A percentile compares a stretch with the other conserved stretches of the same genome.
phyloP scores from a whole-genome alignment of 2,797 vertebrate species.

The Semaprochilodus insignis region DNA sequence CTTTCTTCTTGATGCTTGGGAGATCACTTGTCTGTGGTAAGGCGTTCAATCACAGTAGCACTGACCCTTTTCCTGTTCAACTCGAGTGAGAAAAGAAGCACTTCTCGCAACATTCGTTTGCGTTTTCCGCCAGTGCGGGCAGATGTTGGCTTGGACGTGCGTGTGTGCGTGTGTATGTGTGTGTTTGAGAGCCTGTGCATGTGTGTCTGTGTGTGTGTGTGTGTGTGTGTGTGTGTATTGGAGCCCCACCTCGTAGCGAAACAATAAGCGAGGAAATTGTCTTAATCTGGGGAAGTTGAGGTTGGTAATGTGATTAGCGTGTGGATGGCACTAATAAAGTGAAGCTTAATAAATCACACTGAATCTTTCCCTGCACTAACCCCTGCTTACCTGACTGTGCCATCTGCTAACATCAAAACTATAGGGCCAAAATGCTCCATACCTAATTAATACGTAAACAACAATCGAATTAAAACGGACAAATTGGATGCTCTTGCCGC shows the following conservation, averaged over 20 bases:
- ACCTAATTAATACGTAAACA: slow-evolving; percentile 99
- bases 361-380: slow-evolving; percentile 88
- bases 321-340: slow-evolving; percentile 90
- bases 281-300: slow-evolving; percentile 78
- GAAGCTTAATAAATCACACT: slow-evolving; percentile 96
- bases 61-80: slow-evolving; percentile 56
- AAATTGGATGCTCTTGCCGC: slow-evolving; percentile 95
- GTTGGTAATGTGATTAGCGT: slow-evolving; percentile 79
- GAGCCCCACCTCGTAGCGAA: slow-evolving; percentile 64
- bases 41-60: slow-evolving; percentile 42
- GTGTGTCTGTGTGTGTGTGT: slow-evolving; percentile 28
- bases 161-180: slow-evolving; percentile 23
- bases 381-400: slow-evolving; percentile 87
- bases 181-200: slow-evolving; percentile 11
- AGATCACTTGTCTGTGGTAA: slow-evolving; percentile 44
- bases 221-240: slow-evolving; percentile 27
- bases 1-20: slow-evolving; percentile 17
- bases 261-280: slow-evolving; percentile 77
- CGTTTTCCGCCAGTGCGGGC: slow-evolving; percentile 34
- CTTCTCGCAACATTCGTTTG: slow-evolving; percentile 41
- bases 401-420: slow-evolving; percentile 98
- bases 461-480: slow-evolving; percentile 99
- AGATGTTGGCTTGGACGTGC: slow-evolving; percentile 51
- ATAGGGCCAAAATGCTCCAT: slow-evolving; percentile 93
- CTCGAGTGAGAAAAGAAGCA: slow-evolving; percentile 48